phyloP scores from a whole-genome alignment of 2,888 invertebrate genomes.

The Laothoe populi region DNA sequence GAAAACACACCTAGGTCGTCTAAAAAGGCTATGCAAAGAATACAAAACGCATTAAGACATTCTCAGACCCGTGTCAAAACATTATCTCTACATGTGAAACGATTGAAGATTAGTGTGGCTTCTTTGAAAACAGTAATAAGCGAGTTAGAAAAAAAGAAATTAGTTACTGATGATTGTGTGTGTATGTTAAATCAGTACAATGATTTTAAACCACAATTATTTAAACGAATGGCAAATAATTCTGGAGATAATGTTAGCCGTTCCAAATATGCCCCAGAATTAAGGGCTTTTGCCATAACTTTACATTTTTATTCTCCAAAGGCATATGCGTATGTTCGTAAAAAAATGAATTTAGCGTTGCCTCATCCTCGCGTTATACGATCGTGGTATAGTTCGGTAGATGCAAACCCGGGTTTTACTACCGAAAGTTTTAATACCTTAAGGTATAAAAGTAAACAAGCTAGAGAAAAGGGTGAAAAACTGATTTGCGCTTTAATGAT shows the following conservation, averaged over 20 bases:
- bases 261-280: not conserved
- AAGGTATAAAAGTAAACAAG: not conserved
- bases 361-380: not conserved
- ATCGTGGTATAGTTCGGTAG: not conserved
- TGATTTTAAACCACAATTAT: no score
- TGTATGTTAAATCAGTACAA: no score
- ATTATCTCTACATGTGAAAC: no score
- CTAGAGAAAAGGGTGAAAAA: not conserved
- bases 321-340: not conserved
- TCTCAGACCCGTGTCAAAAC: no score
- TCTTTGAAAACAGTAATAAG: not conserved
- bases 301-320: not conserved
- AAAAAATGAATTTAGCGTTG: not conserved
- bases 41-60: no score
- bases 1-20: no score
- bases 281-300: not conserved
- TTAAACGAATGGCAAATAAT: no score
- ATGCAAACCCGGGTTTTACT: not conserved
- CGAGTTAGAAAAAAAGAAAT: not conserved
- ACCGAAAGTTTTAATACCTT: not conserved
- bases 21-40: no score
- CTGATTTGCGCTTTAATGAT: not conserved
- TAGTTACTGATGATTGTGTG: not conserved
- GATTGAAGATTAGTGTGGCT: not conserved
- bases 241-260: no score